Evolutionary conservation across 2,797 vertebrate species (phyloP), one percentile per base, ranked within the genome.

Genomic region (Myripristis jacobus): DNA sequence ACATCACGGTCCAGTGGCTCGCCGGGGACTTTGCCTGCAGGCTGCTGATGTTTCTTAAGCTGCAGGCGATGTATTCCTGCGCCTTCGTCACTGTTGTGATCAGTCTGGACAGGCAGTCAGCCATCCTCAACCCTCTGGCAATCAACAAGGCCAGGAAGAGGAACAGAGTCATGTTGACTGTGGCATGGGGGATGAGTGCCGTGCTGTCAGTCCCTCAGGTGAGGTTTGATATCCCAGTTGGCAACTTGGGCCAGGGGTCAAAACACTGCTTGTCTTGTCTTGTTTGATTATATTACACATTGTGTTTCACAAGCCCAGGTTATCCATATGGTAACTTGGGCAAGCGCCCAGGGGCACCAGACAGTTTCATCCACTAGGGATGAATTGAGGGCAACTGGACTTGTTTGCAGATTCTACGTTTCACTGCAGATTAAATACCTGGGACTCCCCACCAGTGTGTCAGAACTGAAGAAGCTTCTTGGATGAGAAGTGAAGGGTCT

Each of bases 51-150:
- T 96, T 96, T 88, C 93, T 96, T 9, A 96, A 96, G 85, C 93
- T 96, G 68, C 92, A 95, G 86, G 95, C 96, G 5, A 95, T 95
- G 95, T 95, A 96, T 25, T 96, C 95, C 2, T 94, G 95, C 0
- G 95, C 96, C 21, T 97, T 97, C 6, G 90, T 97, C 87, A 95
- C 96, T 0, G 94, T 97, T 47, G 94, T 96, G 80, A 96, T 96
- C 85, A 96, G 96, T 80, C 84, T 97, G 74, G 95, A 98, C 82
- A 88, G 95, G 12, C 95, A 96, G 71, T 93, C 93, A 0, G 96
- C 96, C 72, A 93, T 96, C 77, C 89, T 97, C 68, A 92, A 86
- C 85, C 95, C 94, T 0, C 88, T 96, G 84, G 94, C 95, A 22
- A 93, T 93, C 15, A 80, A 88, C 56, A 87, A 91, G 0, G 94